Conservation (phyloP, 2,888 invertebrate genomes). For the Neoitamus cyanurus region DNA sequence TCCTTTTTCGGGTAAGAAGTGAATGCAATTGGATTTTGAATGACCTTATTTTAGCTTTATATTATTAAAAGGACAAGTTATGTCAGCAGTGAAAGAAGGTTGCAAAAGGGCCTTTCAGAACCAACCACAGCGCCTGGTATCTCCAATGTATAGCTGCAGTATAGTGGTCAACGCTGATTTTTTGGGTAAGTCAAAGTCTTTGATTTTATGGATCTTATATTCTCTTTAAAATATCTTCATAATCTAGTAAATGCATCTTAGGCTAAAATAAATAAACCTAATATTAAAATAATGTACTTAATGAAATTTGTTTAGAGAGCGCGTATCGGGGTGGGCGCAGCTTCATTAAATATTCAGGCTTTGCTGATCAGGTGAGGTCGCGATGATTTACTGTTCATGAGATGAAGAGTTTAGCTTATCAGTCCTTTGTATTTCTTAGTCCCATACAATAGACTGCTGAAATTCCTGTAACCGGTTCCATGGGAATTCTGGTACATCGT, state of each 20-base stretch:
- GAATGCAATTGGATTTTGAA: background rate
- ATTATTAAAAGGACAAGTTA: conserved; percentile 78
- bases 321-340: background rate
- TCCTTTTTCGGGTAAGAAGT: conserved; percentile 69
- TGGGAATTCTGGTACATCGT: conserved; percentile 76
- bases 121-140: conserved; percentile 90
- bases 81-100: conserved; percentile 90
- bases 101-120: conserved; percentile 89
- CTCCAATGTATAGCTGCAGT: conserved; percentile 90
- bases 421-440: conserved; percentile 61
- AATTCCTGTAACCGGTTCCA: conserved; percentile 82
- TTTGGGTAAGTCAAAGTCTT: conserved; percentile 76
- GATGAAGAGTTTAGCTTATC: conserved; percentile 54
- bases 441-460: conserved; percentile 77
- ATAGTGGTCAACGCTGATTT: conserved; percentile 89
- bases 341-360: conserved; percentile 11
- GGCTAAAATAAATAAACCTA: conserved; percentile 39
- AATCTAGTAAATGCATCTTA: conserved; percentile 66
- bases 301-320: conserved; percentile 42
- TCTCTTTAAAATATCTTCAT: conserved; percentile 38
- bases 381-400: conserved; percentile 28
- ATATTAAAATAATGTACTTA: conserved; percentile 40
- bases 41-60: background rate
- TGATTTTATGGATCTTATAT: conserved; percentile 20
- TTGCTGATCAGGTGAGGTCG: conserved; percentile 40